Base-by-base conservation (phyloP, 1,140 invertebrate genomes). In the Heterodera carotae region DNA sequence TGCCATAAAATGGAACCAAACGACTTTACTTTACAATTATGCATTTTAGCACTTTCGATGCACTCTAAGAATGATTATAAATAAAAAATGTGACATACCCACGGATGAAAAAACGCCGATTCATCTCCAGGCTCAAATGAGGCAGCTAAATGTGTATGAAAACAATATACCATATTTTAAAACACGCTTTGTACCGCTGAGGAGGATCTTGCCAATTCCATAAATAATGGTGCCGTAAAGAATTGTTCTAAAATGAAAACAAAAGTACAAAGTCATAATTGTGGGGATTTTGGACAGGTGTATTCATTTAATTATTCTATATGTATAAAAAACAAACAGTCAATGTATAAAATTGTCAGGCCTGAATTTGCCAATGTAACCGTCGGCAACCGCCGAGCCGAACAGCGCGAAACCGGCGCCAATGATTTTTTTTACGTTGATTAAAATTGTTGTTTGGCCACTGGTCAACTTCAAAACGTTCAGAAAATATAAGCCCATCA, bases 351-450 rank as follows among this genome's bases (percentile, higher is more conserved):
- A 66, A 29, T 72, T 84, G 84, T 92, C 89, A 56, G 22, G 48
- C 48, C 91, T 91, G 88, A 92, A 96, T 89, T 94, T 94, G 76
- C 94, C 77, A 29, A 78, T 78, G 39, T 78, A 79, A 2, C 77
- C 77, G 69, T 78, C 77, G 33, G 77, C 75, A 12, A 78, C 53
- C n/a, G 68, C 66, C 0, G 94, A 94, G 0, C 95, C 94, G 33
- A 95, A 85, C 12, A 96, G 77, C 0, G 94, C 94, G 43, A 93
- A 93, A 84, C 95, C 92, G 85, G 95, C 96, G 33, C 75, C 43
- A 48, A 78, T 68, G 22, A 78, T 69, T 62, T 36, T 27, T n/a
- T 60, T 59, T 0, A 90, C 84, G 87, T 97, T 94, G 87, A 93
- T 97, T 10, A 93, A 91, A 4, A 93, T 91, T 5, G 93, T 95